Percentiles rank a stretch among this genome's conserved stretches.
phyloP scores from a whole-genome alignment of 2,888 invertebrate species.

The Pardosa pseudoannulata region DNA sequence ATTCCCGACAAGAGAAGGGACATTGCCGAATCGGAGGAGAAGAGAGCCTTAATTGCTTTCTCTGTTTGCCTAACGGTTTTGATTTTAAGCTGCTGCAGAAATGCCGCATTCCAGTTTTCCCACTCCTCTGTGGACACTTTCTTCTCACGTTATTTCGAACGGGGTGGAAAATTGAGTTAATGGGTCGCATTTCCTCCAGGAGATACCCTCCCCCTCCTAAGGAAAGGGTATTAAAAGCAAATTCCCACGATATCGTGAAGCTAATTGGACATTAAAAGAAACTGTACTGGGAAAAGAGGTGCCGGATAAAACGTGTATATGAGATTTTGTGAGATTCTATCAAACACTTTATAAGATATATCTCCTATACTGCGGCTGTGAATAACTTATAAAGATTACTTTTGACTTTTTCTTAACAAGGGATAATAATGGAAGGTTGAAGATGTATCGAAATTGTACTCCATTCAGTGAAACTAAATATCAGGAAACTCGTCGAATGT shows the following conservation, averaged over 20 bases:
- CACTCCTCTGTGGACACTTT: neutral
- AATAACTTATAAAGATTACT: no score
- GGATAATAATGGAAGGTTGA: no score
- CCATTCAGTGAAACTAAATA: no score
- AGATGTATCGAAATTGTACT: no score
- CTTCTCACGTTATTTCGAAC: neutral
- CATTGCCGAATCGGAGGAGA: no score
- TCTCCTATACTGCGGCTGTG: no score
- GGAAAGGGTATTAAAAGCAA: neutral
- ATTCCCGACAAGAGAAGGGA: no score
- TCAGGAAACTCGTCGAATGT: no score
- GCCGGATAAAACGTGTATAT: no score
- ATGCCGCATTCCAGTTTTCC: neutral
- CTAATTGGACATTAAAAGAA: constrained; percentile 4
- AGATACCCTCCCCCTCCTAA: neutral
- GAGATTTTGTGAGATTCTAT: no score
- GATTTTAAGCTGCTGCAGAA: neutral
- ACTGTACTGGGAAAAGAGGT: neutral
- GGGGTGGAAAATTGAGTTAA: neutral
- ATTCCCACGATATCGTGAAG: neutral
- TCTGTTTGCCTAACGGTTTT: neutral
- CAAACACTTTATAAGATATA: no score
- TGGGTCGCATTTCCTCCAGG: neutral
- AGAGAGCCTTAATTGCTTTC: neutral
- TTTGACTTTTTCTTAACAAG: no score